Conservation (phyloP, 2,797 vertebrate species). For the Oreochromis mossambicus region DNA sequence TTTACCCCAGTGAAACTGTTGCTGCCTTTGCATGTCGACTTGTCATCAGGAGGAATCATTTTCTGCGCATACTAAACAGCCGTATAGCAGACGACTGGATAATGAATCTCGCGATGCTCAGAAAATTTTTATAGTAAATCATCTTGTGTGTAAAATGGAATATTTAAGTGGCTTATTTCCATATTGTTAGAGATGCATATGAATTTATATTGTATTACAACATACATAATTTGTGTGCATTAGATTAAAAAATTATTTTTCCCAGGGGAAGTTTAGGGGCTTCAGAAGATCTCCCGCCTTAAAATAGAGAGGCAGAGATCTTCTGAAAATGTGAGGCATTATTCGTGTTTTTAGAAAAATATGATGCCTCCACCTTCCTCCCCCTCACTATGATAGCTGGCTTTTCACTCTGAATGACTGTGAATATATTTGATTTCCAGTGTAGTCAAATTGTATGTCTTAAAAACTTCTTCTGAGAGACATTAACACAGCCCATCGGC, state of each 20-base stretch:
- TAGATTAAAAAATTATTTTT: not conserved
- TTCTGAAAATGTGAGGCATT: not conserved
- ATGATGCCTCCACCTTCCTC: not conserved
- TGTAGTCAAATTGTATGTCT: not conserved
- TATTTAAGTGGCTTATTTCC: not conserved
- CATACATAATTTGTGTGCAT: not conserved
- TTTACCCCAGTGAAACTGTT: not conserved
- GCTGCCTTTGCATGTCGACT: not conserved
- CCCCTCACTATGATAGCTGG: not conserved
- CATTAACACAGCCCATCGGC: not conserved
- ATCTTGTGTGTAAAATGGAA: not conserved
- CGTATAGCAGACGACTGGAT: not conserved
- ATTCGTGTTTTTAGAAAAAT: not conserved
- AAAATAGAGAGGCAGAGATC: not conserved
- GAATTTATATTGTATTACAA: not conserved
- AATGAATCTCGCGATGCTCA: not conserved
- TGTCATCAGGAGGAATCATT: not conserved
- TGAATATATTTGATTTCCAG: not conserved
- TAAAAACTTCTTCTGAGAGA: not conserved
- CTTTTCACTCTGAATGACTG: not conserved
- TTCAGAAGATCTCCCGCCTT: not conserved
- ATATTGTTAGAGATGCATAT: not conserved
- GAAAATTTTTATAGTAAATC: not conserved
- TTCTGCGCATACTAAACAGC: not conserved
- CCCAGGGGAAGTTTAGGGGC: not conserved